phyloP scores from a whole-genome alignment of 92 coral and sea anemone species.

The Parazoanthus darwini region DNA sequence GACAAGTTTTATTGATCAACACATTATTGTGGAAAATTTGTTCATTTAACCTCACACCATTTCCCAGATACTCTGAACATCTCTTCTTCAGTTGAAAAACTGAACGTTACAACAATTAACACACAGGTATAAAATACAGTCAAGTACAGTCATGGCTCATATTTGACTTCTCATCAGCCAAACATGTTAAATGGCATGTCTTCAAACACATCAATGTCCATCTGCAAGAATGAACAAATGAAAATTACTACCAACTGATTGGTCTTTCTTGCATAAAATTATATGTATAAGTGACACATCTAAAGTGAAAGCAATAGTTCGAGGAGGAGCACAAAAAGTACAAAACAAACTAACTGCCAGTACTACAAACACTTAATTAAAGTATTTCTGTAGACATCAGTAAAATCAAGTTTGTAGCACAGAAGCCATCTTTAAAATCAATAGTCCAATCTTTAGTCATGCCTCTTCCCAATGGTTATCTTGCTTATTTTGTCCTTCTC shows the following conservation, averaged over 20 bases:
- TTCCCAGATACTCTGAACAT: not conserved
- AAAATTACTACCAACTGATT: not conserved
- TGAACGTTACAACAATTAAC: not conserved
- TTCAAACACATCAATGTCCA: slow-evolving; percentile 16
- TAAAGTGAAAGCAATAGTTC: no score
- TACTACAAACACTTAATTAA: no score
- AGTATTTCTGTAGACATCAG: no score
- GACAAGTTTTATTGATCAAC: not conserved
- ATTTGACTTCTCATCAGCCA: not conserved
- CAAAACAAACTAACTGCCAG: no score
- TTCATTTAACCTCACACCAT: not conserved
- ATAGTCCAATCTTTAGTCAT: no score
- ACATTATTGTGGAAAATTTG: not conserved
- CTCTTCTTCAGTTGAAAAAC: not conserved
- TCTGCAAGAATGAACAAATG: slow-evolving; percentile 14
- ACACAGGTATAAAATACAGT: slow-evolving; percentile 7
- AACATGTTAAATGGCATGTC: not conserved
- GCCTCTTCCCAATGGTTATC: no score
- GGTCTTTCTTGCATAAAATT: not conserved
- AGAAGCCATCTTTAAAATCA: no score
- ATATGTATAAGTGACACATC: no score
- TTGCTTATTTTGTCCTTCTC: no score
- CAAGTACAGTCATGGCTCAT: not conserved
- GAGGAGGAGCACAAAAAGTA: no score
- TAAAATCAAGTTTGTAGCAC: no score